Evolutionary conservation across 2,888 invertebrate species (phyloP).

Genomic region (Noctua pronuba): DNA sequence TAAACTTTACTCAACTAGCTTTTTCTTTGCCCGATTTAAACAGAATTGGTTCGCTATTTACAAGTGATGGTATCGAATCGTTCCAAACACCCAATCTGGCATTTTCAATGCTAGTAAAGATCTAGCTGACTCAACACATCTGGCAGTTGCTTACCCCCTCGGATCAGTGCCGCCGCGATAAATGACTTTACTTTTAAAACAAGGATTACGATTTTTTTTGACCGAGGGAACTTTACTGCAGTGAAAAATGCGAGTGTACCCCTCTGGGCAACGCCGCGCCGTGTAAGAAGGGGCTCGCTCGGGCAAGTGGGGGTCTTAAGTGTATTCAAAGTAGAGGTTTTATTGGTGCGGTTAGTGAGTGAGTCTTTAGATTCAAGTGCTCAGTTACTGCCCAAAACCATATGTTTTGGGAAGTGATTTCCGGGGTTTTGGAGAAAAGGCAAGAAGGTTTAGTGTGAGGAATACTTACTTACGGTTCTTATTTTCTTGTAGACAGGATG

Average conservation of each 20-base stretch:
- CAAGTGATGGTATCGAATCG: background rate
- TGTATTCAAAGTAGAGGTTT: conserved; percentile 59
- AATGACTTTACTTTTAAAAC: conserved; percentile 82
- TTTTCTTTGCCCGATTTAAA: background rate
- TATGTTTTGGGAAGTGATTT: conserved; percentile 22
- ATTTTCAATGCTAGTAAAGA: background rate
- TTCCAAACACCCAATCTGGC: background rate
- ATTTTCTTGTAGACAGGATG: background rate
- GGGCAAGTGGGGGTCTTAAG: conserved; percentile 2
- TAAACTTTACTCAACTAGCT: background rate
- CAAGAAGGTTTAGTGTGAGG: conserved; percentile 5
- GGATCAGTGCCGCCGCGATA: conserved; percentile 69
- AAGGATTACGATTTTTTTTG: conserved; percentile 72
- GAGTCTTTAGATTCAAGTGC: conserved; percentile 43
- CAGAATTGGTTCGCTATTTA: too few species aligned
- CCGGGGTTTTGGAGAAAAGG: background rate
- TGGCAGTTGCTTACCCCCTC: conserved; percentile 36
- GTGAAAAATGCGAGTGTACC: conserved; percentile 59
- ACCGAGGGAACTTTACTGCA: conserved; percentile 49
- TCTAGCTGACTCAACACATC: conserved; percentile 36
- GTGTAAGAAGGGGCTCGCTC: background rate
- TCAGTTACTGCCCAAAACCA: conserved; percentile 10
- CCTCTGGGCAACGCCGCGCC: conserved; percentile 19
- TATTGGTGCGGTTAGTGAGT: conserved; percentile 58
- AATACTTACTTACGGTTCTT: background rate